Evolutionary conservation across 2,888 invertebrate genomes (phyloP), one percentile per base, ranked within the genome.

Genomic region (Rhabditophanes sp.): DNA sequence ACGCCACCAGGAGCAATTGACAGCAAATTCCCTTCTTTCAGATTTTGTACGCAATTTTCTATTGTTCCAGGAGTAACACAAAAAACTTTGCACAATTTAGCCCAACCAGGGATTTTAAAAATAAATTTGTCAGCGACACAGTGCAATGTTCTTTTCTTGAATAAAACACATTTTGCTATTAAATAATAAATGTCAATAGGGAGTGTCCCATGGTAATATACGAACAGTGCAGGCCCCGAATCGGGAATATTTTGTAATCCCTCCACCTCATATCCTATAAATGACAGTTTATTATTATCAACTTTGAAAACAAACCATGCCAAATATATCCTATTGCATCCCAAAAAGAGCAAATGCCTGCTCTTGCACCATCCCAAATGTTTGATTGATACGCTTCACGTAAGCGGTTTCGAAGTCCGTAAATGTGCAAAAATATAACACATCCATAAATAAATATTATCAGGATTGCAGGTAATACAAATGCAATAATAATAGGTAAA

Each of bases 141-240:
- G 65, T 83, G 80, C 20, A 82, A 69, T 43, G 78, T 59, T 63
- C 78, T 72, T 61, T 81, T 78, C 54, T 76, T 78, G 52, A 77
- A 75, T 35, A 90, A 70, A 50, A 80, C 71, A 65, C 80, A 75
- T 59, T 81, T 77, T 1, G 88, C 77, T 46, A 78, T 76, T 60
- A 90, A 76, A 32, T 58, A 59, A 71, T 96, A 96, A 69, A 88
- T 75, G 67, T 96, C 96, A 34, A 93, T 76, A 1, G 93, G 96
- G 53, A 93, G 76, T 18, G 87, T 83, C 25, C 90, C 96, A 69
- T 96, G 93, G 68, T 93, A 96, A 69, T 83, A 93, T 35, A 96
- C 78, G 50, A 90, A 75, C 15, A 96, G 70, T 39, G 81, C 88
- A 35, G 85, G 77, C 0, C 82, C 80, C 35, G 74, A 69, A 7